phyloP scores from a whole-genome alignment of 2,888 invertebrate genomes.

The Melitaea athalia region DNA sequence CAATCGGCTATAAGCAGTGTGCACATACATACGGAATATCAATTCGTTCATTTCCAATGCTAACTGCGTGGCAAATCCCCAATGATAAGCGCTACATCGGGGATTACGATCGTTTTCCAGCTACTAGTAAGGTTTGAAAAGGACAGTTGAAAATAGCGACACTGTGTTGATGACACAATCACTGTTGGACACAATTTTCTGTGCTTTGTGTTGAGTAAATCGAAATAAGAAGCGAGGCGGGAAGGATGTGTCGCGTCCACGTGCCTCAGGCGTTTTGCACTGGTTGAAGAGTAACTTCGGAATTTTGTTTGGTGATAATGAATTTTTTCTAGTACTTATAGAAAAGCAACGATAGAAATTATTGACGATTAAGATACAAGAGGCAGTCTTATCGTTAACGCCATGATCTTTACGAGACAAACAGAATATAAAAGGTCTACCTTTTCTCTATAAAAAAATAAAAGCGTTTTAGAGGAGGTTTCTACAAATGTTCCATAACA shows the following conservation, averaged over 20 bases:
- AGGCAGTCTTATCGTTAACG: too few species aligned
- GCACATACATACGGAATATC: slow-evolving; percentile 43
- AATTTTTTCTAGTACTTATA: too few species aligned
- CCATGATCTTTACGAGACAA: too few species aligned
- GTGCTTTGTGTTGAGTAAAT: slow-evolving; percentile 17
- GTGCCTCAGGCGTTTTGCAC: slow-evolving; percentile 37
- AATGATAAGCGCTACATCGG: slow-evolving; percentile 42
- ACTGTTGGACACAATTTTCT: slow-evolving; percentile 15
- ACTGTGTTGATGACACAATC: slow-evolving; percentile 32
- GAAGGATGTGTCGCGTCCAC: slow-evolving; percentile 38
- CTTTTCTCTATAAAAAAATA: too few species aligned
- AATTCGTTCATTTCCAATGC: slow-evolving; percentile 47
- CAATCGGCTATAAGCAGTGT: slow-evolving; percentile 36
- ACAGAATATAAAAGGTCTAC: too few species aligned
- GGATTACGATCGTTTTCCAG: slow-evolving; percentile 43
- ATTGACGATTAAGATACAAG: too few species aligned
- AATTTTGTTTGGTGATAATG: not conserved
- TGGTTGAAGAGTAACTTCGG: slow-evolving; percentile 13
- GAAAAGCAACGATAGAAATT: too few species aligned
- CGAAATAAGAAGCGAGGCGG: slow-evolving; percentile 16
- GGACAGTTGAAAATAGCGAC: slow-evolving; percentile 20
- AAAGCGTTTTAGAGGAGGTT: too few species aligned
- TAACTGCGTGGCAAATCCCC: slow-evolving; percentile 47
- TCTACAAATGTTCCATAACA: too few species aligned
- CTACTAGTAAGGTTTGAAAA: slow-evolving; percentile 22